These are phyloP conservation scores for Allacma fusca DNA, from an alignment of 2,888 invertebrate species.

Conservation along the genomic window DNA sequence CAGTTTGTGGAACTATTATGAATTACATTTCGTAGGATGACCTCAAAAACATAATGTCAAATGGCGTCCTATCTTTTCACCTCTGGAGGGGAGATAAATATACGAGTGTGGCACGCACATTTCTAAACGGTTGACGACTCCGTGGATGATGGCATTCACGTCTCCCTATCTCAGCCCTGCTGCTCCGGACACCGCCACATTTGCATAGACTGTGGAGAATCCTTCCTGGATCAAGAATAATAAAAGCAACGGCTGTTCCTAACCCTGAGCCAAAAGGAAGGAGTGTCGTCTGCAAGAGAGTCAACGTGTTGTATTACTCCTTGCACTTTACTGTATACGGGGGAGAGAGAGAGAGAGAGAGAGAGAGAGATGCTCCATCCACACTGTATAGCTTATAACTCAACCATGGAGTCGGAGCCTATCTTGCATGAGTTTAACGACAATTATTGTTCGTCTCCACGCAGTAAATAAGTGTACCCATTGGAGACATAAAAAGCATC, in stretches of 20 bases:
- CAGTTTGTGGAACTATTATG: not conserved
- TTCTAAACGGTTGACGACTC: not conserved
- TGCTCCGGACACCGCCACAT: not conserved
- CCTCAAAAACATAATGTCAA: constrained; percentile 8
- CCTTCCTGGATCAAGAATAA: constrained; percentile 12
- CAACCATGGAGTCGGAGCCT: no score
- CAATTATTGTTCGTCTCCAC: constrained; percentile 62
- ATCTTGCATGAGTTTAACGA: constrained; percentile 37
- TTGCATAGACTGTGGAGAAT: not conserved
- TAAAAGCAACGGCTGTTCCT: not conserved
- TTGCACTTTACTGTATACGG: no score
- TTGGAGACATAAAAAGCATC: constrained; percentile 61
- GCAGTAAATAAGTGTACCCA: constrained; percentile 61
- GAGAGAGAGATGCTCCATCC: no score
- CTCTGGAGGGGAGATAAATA: not conserved
- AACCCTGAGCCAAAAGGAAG: not conserved
- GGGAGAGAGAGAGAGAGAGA: no score
- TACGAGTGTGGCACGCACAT: not conserved
- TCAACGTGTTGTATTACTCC: not conserved
- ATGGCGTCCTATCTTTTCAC: constrained; percentile 2
- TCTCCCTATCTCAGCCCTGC: not conserved
- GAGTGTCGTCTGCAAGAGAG: not conserved
- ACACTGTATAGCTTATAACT: no score
- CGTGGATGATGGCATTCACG: not conserved
- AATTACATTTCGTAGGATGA: not conserved